Percentiles rank a stretch among this genome's conserved stretches.
Conservation (phyloP, 53 echinoderm and acorn worm species). For the Antedon mediterranea region DNA sequence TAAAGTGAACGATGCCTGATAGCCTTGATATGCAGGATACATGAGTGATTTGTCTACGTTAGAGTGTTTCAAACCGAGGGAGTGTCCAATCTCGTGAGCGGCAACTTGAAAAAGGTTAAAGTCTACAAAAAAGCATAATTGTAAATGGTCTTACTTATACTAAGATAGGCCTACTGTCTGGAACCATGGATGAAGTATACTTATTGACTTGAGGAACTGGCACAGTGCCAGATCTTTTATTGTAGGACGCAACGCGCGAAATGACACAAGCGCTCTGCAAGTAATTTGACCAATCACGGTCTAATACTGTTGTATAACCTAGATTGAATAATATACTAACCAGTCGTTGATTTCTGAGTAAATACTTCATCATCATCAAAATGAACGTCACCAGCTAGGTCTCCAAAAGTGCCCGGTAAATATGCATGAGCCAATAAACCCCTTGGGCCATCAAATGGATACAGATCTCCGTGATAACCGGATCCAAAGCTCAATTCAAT, state of each 20-base stretch:
- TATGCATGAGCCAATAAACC: slow-evolving; percentile 70
- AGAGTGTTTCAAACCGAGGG: slow-evolving; percentile 77
- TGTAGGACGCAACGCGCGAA: no score
- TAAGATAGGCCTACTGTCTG: no score
- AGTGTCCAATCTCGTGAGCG: slow-evolving; percentile 96
- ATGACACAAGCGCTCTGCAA: no score
- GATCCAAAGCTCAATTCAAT: slow-evolving; percentile 56
- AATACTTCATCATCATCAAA: slow-evolving; percentile 72
- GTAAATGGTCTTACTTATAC: no score
- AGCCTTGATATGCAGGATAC: slow-evolving; percentile 75
- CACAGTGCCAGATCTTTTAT: no score
- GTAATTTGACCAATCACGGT: no score
- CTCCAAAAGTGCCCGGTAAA: slow-evolving; percentile 31
- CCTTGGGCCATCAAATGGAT: slow-evolving; percentile 66
- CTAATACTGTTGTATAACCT: no score
- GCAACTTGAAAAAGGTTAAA: slow-evolving; percentile 78
- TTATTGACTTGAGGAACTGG: no score
- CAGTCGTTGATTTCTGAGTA: slow-evolving; percentile 25
- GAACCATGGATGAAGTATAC: no score
- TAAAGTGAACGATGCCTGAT: slow-evolving; percentile 45
- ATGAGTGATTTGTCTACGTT: slow-evolving; percentile 43
- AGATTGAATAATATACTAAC: slow-evolving; percentile 33
- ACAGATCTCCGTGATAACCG: slow-evolving; percentile 43
- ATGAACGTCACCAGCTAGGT: slow-evolving; percentile 73
- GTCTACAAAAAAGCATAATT: slow-evolving; percentile 29